These are phyloP conservation scores for Bos javanicus DNA, from an alignment of 2,113 vertebrate genomes.

Conservation along the genomic window DNA sequence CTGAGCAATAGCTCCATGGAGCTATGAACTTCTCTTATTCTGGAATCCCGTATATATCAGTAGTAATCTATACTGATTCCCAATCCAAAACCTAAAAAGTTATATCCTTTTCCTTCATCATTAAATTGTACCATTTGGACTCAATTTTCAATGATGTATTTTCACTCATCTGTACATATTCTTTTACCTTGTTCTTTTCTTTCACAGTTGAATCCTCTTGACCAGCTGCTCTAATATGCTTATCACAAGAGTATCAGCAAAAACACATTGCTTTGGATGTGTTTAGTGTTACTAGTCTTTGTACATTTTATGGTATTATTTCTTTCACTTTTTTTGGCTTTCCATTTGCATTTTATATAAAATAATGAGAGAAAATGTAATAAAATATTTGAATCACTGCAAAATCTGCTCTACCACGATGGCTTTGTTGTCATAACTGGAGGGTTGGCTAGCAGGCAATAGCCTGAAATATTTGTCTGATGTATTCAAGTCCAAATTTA, in stretches of 20 bases:
- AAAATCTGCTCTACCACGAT: conserved; percentile 12
- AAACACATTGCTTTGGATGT: neutral
- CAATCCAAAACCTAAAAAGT: neutral
- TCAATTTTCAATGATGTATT: neutral
- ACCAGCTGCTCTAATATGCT: neutral
- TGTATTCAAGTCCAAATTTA: conserved; percentile 22
- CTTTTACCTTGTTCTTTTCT: neutral
- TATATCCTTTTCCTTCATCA: neutral
- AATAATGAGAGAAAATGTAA: neutral
- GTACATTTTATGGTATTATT: neutral
- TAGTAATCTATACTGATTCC: neutral
- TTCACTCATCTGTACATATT: neutral
- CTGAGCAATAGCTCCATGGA: neutral
- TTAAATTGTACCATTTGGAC: neutral
- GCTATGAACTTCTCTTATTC: neutral
- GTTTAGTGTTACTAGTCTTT: neutral
- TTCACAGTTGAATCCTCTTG: neutral
- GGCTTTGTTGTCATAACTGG: neutral
- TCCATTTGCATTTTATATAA: conserved; percentile 39
- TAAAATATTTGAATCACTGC: conserved; percentile 10
- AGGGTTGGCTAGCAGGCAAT: neutral
- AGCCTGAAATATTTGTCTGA: conserved; percentile 33
- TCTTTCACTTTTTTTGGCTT: neutral
- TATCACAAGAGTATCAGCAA: neutral
- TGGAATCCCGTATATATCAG: neutral